phyloP scores from a whole-genome alignment of 2,113 vertebrate species.

The Barbus barbus region DNA sequence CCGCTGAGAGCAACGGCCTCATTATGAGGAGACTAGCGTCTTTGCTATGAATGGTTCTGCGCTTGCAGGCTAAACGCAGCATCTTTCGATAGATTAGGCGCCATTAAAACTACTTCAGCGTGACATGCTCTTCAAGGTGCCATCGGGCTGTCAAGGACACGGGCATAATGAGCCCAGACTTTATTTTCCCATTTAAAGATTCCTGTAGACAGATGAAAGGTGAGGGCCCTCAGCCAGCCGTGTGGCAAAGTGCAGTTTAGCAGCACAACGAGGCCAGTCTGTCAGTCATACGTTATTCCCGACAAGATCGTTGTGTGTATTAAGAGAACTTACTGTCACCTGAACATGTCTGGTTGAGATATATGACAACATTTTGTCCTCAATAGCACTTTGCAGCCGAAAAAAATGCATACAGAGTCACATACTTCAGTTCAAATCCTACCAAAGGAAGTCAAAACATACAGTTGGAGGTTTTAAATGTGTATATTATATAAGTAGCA shows the following conservation, averaged over 20 bases:
- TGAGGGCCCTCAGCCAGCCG: background rate
- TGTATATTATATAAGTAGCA: too few relatives aligned
- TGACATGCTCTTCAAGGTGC: constrained; percentile 36
- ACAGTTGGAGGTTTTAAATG: background rate
- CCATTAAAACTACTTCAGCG: constrained; percentile 43
- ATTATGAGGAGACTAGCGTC: constrained; percentile 21
- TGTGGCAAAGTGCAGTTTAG: constrained; percentile 18
- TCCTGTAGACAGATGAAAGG: background rate
- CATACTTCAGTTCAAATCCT: background rate
- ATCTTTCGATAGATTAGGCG: constrained; percentile 47
- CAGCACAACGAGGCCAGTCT: background rate
- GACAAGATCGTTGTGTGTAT: background rate
- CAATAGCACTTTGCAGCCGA: background rate
- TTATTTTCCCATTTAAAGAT: constrained; percentile 27
- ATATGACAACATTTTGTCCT: background rate
- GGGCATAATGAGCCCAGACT: constrained; percentile 23
- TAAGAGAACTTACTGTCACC: constrained; percentile 1
- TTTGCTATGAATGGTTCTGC: constrained; percentile 1
- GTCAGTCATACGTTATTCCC: constrained; percentile 19
- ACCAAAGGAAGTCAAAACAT: background rate
- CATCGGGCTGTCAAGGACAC: constrained; percentile 30
- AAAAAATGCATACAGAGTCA: too few relatives aligned
- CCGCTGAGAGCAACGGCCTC: constrained; percentile 32
- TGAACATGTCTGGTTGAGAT: background rate
- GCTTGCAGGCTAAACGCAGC: constrained; percentile 35